Evolutionary conservation across 2,888 invertebrate species (phyloP).

Genomic region (Quadriops clusia): DNA sequence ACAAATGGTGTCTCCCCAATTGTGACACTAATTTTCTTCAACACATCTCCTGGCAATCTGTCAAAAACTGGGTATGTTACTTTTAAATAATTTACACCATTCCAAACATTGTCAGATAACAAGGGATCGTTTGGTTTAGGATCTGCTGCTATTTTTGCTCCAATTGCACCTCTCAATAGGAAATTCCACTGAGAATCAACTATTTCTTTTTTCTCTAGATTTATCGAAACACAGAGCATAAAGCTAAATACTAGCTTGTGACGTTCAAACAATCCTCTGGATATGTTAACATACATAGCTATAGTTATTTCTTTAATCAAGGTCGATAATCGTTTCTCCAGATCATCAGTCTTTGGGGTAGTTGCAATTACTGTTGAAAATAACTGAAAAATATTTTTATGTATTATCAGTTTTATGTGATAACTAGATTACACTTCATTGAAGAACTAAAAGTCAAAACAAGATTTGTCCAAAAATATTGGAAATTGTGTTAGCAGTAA

Average conservation of each 20-base stretch:
- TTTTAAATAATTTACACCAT: slow-evolving; percentile 50
- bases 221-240: slow-evolving; percentile 66
- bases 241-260: slow-evolving; percentile 86
- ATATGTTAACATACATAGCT: slow-evolving; percentile 75
- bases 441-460: too few species aligned
- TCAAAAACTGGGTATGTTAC: slow-evolving; percentile 44
- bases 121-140: slow-evolving; percentile 49
- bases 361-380: slow-evolving; percentile 71
- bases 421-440: too few species aligned
- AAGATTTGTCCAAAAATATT: too few species aligned
- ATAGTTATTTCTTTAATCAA: slow-evolving; percentile 67
- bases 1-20: too few species aligned
- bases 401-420: too few species aligned
- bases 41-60: slow-evolving; percentile 42
- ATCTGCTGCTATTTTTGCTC: slow-evolving; percentile 38
- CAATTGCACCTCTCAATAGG: slow-evolving; percentile 62
- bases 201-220: slow-evolving; percentile 51
- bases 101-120: slow-evolving; percentile 60
- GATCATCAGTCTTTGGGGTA: slow-evolving; percentile 53
- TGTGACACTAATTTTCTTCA: slow-evolving; percentile 43
- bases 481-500: too few species aligned
- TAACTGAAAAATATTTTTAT: slow-evolving; percentile 51
- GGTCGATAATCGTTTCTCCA: slow-evolving; percentile 55
- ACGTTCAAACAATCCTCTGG: slow-evolving; percentile 79
- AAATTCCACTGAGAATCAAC: slow-evolving; percentile 60